Percentiles rank a stretch among this genome's conserved stretches.
phyloP scores from a whole-genome alignment of 2,797 vertebrate species.

The Clarias pachynema region DNA sequence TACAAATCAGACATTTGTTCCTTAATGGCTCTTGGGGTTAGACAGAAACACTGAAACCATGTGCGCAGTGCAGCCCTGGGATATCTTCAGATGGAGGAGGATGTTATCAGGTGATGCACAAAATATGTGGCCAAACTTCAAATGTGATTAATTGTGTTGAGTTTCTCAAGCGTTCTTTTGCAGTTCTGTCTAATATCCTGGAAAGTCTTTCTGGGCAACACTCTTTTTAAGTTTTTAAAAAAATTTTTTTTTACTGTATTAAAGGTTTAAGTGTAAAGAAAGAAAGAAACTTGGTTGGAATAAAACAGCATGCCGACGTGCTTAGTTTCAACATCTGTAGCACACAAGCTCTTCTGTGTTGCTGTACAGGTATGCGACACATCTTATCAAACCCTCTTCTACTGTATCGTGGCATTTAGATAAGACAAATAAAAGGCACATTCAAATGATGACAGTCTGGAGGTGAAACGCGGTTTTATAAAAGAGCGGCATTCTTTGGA shows the following conservation, averaged over 20 bases:
- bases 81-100: constrained; percentile 26
- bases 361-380: constrained; percentile 2
- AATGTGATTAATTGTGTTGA: constrained; percentile 12
- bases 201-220: background rate
- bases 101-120: constrained; percentile 21
- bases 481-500: background rate
- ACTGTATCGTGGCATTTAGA: constrained; percentile 12
- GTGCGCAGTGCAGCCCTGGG: background rate
- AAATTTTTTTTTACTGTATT: background rate
- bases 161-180: background rate
- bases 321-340: constrained; percentile 2
- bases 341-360: constrained; percentile 18
- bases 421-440: constrained; percentile 26
- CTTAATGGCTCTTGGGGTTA: constrained; percentile 48
- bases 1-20: constrained; percentile 49
- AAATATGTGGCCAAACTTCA: constrained; percentile 29
- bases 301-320: background rate
- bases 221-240: background rate
- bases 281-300: background rate
- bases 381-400: constrained; percentile 29
- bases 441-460: constrained; percentile 13
- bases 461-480: background rate
- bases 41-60: constrained; percentile 30
- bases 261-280: background rate
- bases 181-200: background rate